Percentiles rank a stretch among this genome's conserved stretches.
Evolutionary conservation across 2,888 invertebrate genomes (phyloP).

Genomic region (Scaptomyza caliginosa): DNA sequence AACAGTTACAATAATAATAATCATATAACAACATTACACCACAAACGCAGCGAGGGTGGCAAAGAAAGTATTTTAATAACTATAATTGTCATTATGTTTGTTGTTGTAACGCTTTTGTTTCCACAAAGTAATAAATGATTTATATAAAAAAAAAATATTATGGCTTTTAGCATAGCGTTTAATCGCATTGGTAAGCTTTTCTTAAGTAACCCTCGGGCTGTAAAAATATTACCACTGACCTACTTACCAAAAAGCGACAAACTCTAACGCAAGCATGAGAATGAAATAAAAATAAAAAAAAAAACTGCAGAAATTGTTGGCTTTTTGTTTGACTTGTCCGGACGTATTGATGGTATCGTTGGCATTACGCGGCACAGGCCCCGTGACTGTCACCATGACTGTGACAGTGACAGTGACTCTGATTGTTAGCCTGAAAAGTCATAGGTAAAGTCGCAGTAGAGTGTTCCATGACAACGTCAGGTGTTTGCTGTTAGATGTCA

Average conservation of each 20-base stretch:
- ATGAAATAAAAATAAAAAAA: neutral
- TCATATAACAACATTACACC: slow-evolving; percentile 35
- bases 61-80: no score
- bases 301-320: slow-evolving; percentile 23
- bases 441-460: slow-evolving; percentile 27
- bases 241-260: slow-evolving; percentile 56
- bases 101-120: no score
- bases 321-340: slow-evolving; percentile 41
- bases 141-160: no score
- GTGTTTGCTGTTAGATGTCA: slow-evolving; percentile 46
- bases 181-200: slow-evolving; percentile 5
- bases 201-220: slow-evolving; percentile 31
- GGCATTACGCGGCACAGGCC: slow-evolving; percentile 9
- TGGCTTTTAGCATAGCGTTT: no score
- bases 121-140: no score
- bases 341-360: slow-evolving; percentile 45
- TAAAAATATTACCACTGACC: slow-evolving; percentile 63
- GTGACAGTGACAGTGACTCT: neutral
- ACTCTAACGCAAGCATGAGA: slow-evolving; percentile 11
- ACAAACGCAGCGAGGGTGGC: slow-evolving; percentile 17
- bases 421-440: slow-evolving; percentile 9
- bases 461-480: slow-evolving; percentile 2
- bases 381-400: neutral
- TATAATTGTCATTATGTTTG: neutral
- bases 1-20: slow-evolving; percentile 30